These are phyloP conservation scores for Drosophila littoralis DNA, from an alignment of 1,140 invertebrate species.

Conservation along the genomic window DNA sequence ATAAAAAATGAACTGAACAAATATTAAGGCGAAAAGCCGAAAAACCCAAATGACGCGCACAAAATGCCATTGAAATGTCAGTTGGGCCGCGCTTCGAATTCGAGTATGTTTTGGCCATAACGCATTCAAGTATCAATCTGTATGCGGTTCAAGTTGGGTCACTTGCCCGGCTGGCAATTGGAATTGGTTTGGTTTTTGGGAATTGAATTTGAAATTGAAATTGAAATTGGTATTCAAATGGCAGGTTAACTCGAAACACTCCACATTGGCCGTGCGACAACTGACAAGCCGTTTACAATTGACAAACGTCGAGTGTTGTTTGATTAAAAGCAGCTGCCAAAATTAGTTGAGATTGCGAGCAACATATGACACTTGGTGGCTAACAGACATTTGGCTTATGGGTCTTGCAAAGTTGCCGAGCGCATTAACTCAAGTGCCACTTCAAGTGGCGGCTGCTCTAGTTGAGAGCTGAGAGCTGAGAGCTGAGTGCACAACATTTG, in stretches of 20 bases:
- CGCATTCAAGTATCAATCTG: slow-evolving; percentile 15
- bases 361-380: slow-evolving; percentile 10
- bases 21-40: slow-evolving; percentile 38
- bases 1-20: slow-evolving; percentile 15
- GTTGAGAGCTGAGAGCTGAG: no score
- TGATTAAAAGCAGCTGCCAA: slow-evolving; percentile 30
- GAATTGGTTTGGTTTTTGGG: neutral
- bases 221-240: slow-evolving; percentile 14
- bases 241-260: slow-evolving; percentile 15
- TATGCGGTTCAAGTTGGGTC: slow-evolving; percentile 26
- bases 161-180: slow-evolving; percentile 20
- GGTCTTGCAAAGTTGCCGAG: no score
- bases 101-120: slow-evolving; percentile 9
- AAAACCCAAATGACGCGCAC: slow-evolving; percentile 25
- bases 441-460: slow-evolving; percentile 1
- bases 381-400: slow-evolving; percentile 1
- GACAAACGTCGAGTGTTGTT: slow-evolving; percentile 8
- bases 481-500: neutral
- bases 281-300: slow-evolving; percentile 24
- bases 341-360: slow-evolving; percentile 32
- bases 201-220: neutral
- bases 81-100: slow-evolving; percentile 7
- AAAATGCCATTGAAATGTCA: slow-evolving; percentile 50
- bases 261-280: slow-evolving; percentile 21
- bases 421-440: slow-evolving; percentile 22